phyloP scores from a whole-genome alignment of 2,888 invertebrate genomes.

The Hirtodrosophila duncani region DNA sequence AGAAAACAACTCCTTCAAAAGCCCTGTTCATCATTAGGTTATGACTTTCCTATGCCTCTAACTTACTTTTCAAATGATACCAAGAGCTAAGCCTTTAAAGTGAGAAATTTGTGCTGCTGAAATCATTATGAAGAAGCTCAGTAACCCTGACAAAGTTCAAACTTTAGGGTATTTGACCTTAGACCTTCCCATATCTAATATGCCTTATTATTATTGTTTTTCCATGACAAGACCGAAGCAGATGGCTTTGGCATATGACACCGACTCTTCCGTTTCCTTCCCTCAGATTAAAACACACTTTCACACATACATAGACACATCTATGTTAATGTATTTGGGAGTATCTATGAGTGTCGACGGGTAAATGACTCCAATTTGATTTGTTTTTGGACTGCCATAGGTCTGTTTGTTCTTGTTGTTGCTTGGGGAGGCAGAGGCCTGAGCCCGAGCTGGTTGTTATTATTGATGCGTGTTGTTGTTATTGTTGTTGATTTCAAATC shows the following conservation, averaged over 20 bases:
- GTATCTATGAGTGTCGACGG: slow-evolving; percentile 55
- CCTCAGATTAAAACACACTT: too few species aligned
- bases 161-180: slow-evolving; percentile 33
- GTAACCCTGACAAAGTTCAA: neutral
- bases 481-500: slow-evolving; percentile 42
- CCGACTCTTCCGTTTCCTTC: slow-evolving; percentile 4
- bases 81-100: too few species aligned
- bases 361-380: slow-evolving; percentile 71
- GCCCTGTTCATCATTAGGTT: too few species aligned
- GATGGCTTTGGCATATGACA: slow-evolving; percentile 52
- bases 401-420: slow-evolving; percentile 16
- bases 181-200: slow-evolving; percentile 14
- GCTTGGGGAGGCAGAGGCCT: neutral
- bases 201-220: slow-evolving; percentile 13
- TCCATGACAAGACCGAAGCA: slow-evolving; percentile 27
- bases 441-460: slow-evolving; percentile 16
- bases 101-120: too few species aligned
- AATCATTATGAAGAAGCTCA: too few species aligned
- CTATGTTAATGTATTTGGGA: neutral
- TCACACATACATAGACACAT: too few species aligned
- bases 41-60: too few species aligned
- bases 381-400: slow-evolving; percentile 48
- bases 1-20: too few species aligned
- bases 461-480: slow-evolving; percentile 40
- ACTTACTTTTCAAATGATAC: too few species aligned